Conservation (phyloP, 2,888 invertebrate genomes). For the Leucozona laternaria region DNA sequence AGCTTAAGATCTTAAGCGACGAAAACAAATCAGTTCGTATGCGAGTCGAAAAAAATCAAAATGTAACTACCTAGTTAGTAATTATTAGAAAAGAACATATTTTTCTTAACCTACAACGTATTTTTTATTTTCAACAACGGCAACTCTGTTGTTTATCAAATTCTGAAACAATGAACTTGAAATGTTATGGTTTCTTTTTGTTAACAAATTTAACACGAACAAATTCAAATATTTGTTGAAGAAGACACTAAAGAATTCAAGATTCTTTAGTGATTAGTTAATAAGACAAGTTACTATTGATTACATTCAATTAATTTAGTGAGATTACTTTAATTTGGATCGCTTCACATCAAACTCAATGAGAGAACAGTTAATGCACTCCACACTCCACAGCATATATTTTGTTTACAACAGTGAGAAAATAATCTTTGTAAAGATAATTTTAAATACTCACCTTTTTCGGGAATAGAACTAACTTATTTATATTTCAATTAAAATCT, state of each 20-base stretch:
- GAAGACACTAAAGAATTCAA: not conserved
- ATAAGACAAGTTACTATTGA: not conserved
- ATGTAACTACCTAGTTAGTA: not conserved
- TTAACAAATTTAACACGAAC: not conserved
- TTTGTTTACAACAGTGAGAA: too few species aligned
- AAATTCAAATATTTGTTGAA: not conserved
- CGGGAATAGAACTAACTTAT: not conserved
- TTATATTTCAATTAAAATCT: constrained; percentile 27
- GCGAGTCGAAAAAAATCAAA: too few species aligned
- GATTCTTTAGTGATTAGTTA: not conserved
- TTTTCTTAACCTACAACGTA: too few species aligned
- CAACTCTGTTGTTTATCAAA: constrained; percentile 3
- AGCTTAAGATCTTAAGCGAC: too few species aligned
- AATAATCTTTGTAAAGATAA: not conserved
- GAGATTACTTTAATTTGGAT: not conserved
- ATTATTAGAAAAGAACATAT: not conserved
- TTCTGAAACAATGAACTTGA: not conserved
- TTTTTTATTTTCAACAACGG: not conserved
- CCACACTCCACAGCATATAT: too few species aligned
- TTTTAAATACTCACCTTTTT: constrained; percentile 38
- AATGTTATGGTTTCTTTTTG: not conserved
- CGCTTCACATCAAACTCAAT: not conserved
- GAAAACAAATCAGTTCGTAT: too few species aligned
- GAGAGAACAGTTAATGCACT: not conserved
- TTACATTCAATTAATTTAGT: not conserved